Evolutionary conservation across 2,888 invertebrate genomes (phyloP).

Genomic region (Tachina grossa): DNA sequence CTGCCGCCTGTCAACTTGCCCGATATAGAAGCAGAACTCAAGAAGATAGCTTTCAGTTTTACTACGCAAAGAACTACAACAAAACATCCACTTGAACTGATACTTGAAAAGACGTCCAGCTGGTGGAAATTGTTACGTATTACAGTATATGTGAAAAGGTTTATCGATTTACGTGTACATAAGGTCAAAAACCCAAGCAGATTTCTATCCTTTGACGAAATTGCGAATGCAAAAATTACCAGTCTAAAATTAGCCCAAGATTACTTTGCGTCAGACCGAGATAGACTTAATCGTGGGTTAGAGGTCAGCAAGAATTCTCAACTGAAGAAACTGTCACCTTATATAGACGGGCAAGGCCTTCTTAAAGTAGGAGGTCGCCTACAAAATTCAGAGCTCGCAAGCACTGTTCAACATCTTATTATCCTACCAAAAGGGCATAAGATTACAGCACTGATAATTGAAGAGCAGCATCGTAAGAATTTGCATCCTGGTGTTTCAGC

Average conservation of each 20-base stretch:
- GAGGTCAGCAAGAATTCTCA: constrained; percentile 2
- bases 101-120: not conserved
- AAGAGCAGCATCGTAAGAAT: constrained; percentile 38
- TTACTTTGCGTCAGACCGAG: constrained; percentile 9
- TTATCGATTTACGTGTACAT: constrained; percentile 21
- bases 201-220: constrained; percentile 28
- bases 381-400: constrained; percentile 28
- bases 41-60: not conserved
- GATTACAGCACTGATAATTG: constrained; percentile 42
- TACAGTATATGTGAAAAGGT: constrained; percentile 48
- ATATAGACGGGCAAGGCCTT: constrained; percentile 40
- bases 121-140: constrained; percentile 51
- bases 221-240: not conserved
- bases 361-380: constrained; percentile 57
- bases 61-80: not conserved
- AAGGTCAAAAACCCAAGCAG: not conserved
- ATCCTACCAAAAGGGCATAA: constrained; percentile 53
- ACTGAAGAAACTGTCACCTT: constrained; percentile 51
- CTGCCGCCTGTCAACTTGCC: not conserved
- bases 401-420: constrained; percentile 55
- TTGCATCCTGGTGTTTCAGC: constrained; percentile 61
- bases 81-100: constrained; percentile 15
- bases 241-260: constrained; percentile 30
- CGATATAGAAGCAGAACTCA: constrained; percentile 11
- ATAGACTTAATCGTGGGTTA: too few species aligned